Conservation (phyloP, 2,888 invertebrate genomes). For the Chaetogeoica ovagalla region DNA sequence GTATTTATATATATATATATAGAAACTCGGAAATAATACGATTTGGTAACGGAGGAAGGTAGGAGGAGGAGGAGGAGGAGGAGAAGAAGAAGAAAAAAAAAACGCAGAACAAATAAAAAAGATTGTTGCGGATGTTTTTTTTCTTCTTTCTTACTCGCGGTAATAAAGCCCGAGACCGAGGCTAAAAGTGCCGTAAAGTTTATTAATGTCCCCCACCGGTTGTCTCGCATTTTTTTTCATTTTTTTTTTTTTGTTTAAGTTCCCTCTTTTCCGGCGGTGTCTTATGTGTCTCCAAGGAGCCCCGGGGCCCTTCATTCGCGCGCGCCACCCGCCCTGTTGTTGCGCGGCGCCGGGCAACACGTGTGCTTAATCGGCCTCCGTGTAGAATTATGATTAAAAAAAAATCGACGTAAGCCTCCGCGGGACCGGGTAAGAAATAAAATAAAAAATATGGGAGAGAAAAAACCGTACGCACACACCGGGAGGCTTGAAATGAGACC, state of each 20-base stretch:
- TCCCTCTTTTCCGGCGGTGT: slow-evolving; percentile 40
- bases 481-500: slow-evolving; percentile 49
- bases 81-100: slow-evolving; percentile 19
- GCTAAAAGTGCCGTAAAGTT: slow-evolving; percentile 53
- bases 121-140: slow-evolving; percentile 42
- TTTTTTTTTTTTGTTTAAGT: slow-evolving; percentile 41
- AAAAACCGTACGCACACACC: not conserved
- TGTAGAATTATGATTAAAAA: slow-evolving; percentile 53
- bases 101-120: slow-evolving; percentile 49
- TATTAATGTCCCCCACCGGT: slow-evolving; percentile 53
- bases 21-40: not conserved
- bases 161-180: slow-evolving; percentile 51
- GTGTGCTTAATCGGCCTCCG: slow-evolving; percentile 51
- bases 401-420: slow-evolving; percentile 51
- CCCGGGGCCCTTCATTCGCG: slow-evolving; percentile 47
- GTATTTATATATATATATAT: too few species aligned
- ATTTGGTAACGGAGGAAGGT: not conserved
- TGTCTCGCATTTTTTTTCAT: slow-evolving; percentile 50
- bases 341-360: slow-evolving; percentile 37
- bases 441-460: slow-evolving; percentile 45
- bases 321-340: slow-evolving; percentile 36
- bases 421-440: slow-evolving; percentile 39
- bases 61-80: not conserved
- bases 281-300: slow-evolving; percentile 53
- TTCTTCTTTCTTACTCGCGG: slow-evolving; percentile 49